These are phyloP conservation scores for Coleophora deauratella DNA, from an alignment of 2,888 invertebrate species.

Conservation along the genomic window DNA sequence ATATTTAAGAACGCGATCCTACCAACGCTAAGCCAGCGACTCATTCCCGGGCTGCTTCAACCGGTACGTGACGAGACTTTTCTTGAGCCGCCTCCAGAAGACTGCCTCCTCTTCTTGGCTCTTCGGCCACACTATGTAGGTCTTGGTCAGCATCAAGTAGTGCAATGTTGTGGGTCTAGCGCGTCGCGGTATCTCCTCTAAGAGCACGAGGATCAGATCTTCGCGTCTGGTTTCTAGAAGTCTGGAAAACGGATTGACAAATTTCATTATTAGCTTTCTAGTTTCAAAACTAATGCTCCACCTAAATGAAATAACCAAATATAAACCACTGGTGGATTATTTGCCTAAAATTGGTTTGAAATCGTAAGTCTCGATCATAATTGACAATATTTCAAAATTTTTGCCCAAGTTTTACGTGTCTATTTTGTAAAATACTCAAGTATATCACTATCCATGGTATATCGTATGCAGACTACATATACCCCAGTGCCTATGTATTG, in stretches of 20 bases:
- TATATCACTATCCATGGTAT: too few species aligned
- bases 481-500: too few species aligned
- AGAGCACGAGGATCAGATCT: constrained; percentile 75
- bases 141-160: constrained; percentile 79
- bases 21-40: constrained; percentile 35
- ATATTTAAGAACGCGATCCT: not conserved
- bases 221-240: constrained; percentile 76
- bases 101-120: constrained; percentile 31
- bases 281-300: too few species aligned
- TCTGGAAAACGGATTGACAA: constrained; percentile 37
- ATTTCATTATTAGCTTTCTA: not conserved
- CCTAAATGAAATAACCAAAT: too few species aligned
- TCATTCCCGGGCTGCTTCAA: constrained; percentile 33
- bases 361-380: too few species aligned
- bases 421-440: too few species aligned
- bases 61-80: constrained; percentile 40
- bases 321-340: too few species aligned
- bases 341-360: too few species aligned
- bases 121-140: constrained; percentile 80
- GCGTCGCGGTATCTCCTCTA: constrained; percentile 77
- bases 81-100: constrained; percentile 64
- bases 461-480: too few species aligned
- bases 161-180: constrained; percentile 76
- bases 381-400: too few species aligned
- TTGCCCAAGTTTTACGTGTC: too few species aligned